Percentiles rank a stretch among this genome's conserved stretches.
These are phyloP conservation scores for Thyatira batis DNA, from an alignment of 2,888 invertebrate species.

Conservation along the genomic window DNA sequence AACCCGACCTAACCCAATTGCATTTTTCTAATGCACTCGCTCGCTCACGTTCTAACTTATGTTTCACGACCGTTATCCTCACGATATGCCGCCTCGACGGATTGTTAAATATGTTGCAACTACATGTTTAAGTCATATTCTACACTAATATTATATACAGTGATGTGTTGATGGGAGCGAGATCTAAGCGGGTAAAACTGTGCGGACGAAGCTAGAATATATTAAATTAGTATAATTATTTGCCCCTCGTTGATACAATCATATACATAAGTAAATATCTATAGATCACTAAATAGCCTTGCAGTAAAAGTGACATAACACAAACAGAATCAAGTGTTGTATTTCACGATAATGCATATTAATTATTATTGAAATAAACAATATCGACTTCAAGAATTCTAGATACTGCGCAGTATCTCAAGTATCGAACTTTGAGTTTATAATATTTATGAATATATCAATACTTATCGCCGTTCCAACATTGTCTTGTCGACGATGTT, in stretches of 20 bases:
- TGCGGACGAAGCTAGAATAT: too few relatives aligned
- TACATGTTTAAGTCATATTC: background rate
- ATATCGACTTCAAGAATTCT: background rate
- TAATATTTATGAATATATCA: slow-evolving; percentile 1
- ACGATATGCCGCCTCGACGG: background rate
- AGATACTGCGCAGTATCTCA: slow-evolving; percentile 21
- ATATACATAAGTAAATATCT: background rate
- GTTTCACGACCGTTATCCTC: background rate
- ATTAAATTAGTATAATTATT: too few relatives aligned
- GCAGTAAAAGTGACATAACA: background rate
- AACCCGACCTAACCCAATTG: slow-evolving; percentile 46
- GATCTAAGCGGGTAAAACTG: too few relatives aligned
- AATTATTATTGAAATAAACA: slow-evolving; percentile 4
- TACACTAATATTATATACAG: too few relatives aligned
- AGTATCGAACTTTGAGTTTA: slow-evolving; percentile 36
- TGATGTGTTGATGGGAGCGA: too few relatives aligned
- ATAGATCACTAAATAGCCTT: background rate
- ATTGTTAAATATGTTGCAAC: background rate
- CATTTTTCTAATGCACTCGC: slow-evolving; percentile 32
- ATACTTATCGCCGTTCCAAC: slow-evolving; percentile 3
- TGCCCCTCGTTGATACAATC: too few relatives aligned
- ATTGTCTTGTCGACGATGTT: slow-evolving; percentile 15
- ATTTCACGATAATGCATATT: slow-evolving; percentile 1
- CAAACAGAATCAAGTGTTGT: slow-evolving; percentile 3
- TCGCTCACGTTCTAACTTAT: background rate